Evolutionary conservation across 2,797 vertebrate genomes (phyloP).

Genomic region (Scarus forsteni): DNA sequence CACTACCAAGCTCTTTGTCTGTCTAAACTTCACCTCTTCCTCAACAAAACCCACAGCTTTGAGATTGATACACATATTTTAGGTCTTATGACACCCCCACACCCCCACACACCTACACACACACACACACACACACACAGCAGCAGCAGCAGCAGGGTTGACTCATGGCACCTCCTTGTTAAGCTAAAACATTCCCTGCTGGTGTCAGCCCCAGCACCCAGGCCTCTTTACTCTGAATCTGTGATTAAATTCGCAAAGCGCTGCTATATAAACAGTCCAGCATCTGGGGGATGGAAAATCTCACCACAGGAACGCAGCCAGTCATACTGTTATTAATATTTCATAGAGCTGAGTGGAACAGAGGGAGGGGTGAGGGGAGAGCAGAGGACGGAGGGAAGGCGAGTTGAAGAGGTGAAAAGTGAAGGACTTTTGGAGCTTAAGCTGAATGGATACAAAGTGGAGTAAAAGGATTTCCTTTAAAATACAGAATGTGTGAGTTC

Average conservation of each 20-base stretch:
- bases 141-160: conserved; percentile 41
- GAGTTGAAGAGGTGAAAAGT: conserved; percentile 38
- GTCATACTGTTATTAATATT: conserved; percentile 83
- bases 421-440: conserved; percentile 36
- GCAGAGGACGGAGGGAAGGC: conserved; percentile 10
- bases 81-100: conserved; percentile 49
- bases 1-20: neutral
- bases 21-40: neutral
- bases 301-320: conserved; percentile 76
- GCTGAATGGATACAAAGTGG: conserved; percentile 5
- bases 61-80: conserved; percentile 40
- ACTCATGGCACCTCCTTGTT: conserved; percentile 73
- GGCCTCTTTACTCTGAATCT: conserved; percentile 69
- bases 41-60: conserved; percentile 22
- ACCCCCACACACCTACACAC: neutral
- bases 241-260: conserved; percentile 81
- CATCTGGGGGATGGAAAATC: conserved; percentile 79
- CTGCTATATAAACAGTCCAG: conserved; percentile 82
- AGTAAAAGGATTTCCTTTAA: neutral
- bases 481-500: neutral
- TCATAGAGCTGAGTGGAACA: conserved; percentile 64
- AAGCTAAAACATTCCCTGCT: conserved; percentile 70
- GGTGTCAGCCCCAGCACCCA: conserved; percentile 55
- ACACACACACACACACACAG: neutral
- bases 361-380: conserved; percentile 9